These are phyloP conservation scores for Lasioglossum leucozonium DNA, from an alignment of 2,888 invertebrate species.

Conservation along the genomic window DNA sequence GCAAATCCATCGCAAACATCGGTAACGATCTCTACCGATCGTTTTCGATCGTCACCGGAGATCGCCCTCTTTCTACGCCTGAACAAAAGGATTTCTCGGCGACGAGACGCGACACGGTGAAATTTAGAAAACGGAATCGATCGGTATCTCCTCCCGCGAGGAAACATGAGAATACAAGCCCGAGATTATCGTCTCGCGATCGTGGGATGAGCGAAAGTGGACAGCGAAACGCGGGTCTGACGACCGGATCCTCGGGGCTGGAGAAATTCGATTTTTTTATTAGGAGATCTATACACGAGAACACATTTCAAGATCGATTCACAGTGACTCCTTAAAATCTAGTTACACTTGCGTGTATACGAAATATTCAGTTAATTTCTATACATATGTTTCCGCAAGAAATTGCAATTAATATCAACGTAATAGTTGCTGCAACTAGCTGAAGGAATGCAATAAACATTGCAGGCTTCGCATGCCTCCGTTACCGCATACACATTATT, in stretches of 20 bases:
- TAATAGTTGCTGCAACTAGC: background rate
- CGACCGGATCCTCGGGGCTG: background rate
- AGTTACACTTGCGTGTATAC: background rate
- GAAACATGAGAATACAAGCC: background rate
- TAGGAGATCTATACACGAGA: background rate
- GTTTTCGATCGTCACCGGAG: conserved; percentile 23
- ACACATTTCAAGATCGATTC: background rate
- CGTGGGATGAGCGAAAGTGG: conserved; percentile 13
- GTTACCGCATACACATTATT: background rate
- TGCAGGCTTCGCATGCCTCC: background rate
- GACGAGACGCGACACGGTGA: conserved; percentile 20
- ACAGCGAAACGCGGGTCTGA: background rate
- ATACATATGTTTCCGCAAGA: background rate
- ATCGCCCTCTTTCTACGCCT: background rate
- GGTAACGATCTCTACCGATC: conserved; percentile 21
- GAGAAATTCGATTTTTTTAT: background rate
- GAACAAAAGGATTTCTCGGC: conserved; percentile 26
- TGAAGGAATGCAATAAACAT: background rate
- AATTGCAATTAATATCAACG: background rate
- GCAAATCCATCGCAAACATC: conserved; percentile 11
- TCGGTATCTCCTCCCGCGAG: conserved; percentile 2
- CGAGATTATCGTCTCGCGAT: conserved; percentile 1
- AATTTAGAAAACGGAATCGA: conserved; percentile 27
- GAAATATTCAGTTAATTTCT: background rate
- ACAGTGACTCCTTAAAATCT: background rate